Evolutionary conservation across 2,113 vertebrate species (phyloP).

Genomic region (Boleophthalmus pectinirostris): DNA sequence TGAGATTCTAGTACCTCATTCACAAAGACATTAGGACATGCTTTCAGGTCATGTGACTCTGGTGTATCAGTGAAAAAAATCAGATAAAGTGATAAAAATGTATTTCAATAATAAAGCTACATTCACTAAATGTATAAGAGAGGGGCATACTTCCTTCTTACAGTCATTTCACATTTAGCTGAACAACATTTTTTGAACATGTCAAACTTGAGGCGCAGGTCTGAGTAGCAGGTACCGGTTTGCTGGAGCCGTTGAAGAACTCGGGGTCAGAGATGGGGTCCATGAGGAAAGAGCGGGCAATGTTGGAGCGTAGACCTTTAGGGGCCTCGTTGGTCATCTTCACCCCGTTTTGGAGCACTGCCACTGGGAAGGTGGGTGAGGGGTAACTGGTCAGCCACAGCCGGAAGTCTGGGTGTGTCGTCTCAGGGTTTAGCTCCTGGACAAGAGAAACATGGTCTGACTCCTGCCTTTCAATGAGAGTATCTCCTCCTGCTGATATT

Average conservation of each 20-base stretch:
- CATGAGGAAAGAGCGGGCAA: constrained; percentile 86
- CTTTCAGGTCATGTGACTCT: too few species aligned
- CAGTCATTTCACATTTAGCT: too few species aligned
- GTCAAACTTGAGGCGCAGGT: not conserved
- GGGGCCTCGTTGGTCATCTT: constrained; percentile 93
- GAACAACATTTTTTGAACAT: too few species aligned
- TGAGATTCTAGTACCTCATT: too few species aligned
- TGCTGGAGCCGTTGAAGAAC: constrained; percentile 85
- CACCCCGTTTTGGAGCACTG: constrained; percentile 88
- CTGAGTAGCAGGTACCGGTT: constrained; percentile 73
- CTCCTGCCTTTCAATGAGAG: too few species aligned
- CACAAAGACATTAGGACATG: too few species aligned
- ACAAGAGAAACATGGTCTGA: not conserved
- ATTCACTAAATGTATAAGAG: too few species aligned
- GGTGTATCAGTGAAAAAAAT: too few species aligned
- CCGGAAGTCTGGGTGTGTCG: constrained; percentile 87
- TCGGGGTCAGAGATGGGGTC: constrained; percentile 85
- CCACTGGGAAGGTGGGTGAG: constrained; percentile 85
- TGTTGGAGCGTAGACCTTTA: constrained; percentile 86
- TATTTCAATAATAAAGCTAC: too few species aligned
- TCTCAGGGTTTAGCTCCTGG: constrained; percentile 85
- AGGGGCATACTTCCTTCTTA: too few species aligned
- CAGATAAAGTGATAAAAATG: too few species aligned
- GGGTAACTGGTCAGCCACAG: constrained; percentile 93
- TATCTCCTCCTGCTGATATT: too few species aligned